Conservation (phyloP, 2,113 vertebrate genomes). For the Cyanoliseus patagonus region DNA sequence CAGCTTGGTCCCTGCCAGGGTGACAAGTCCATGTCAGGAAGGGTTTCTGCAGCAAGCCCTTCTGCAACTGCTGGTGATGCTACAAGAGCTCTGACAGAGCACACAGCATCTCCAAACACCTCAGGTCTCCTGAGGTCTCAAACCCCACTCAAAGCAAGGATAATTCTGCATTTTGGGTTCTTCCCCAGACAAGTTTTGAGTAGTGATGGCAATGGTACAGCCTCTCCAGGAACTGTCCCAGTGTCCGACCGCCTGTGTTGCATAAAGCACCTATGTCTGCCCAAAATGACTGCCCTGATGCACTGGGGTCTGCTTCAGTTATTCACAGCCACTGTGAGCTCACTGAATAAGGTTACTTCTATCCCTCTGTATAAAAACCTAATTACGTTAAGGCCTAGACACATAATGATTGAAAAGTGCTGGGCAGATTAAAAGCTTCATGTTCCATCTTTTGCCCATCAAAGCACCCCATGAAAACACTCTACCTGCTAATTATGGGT, state of each 20-base stretch:
- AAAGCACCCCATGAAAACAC: background rate
- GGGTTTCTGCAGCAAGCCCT: background rate
- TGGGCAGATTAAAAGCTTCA: background rate
- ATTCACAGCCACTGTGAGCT: background rate
- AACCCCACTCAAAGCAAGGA: background rate
- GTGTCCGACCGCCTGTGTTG: background rate
- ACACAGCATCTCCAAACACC: background rate
- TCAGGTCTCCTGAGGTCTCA: background rate
- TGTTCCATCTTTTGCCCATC: background rate
- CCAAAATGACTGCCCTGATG: background rate
- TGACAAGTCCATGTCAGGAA: background rate
- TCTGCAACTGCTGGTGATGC: accelerated
- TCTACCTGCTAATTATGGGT: background rate
- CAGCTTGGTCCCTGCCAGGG: background rate
- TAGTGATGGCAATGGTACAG: background rate
- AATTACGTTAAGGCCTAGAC: background rate
- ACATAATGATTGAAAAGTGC: background rate
- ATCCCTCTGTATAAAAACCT: background rate
- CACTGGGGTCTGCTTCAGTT: accelerated
- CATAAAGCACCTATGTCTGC: accelerated
- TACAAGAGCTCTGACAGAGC: background rate
- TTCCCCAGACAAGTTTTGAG: background rate
- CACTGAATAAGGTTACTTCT: background rate
- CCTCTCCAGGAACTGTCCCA: background rate
- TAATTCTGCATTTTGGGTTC: background rate